Evolutionary conservation across 1,140 invertebrate species (phyloP).

Genomic region (Lamellibrachia luymesi): DNA sequence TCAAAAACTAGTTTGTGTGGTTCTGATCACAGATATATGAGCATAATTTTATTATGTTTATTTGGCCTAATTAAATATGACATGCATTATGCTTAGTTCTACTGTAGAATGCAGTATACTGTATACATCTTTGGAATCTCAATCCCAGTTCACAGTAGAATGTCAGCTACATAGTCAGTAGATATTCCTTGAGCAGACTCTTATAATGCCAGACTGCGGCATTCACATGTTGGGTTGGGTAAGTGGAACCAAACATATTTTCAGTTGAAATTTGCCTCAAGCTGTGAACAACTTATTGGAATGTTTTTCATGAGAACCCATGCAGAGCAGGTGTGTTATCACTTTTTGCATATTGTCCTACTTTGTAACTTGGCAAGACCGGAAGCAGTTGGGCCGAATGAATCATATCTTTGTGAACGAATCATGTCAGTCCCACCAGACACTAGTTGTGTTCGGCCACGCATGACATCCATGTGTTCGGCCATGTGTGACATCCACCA

Average conservation of each 20-base stretch:
- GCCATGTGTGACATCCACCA: too few species aligned
- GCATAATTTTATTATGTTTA: not conserved
- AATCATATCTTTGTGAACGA: not conserved
- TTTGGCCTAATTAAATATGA: not conserved
- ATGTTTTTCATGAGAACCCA: not conserved
- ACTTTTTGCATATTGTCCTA: not conserved
- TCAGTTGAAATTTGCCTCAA: not conserved
- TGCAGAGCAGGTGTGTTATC: not conserved
- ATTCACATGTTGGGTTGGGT: not conserved
- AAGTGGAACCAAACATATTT: not conserved
- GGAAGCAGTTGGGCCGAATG: not conserved
- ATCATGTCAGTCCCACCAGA: not conserved
- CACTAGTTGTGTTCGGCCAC: not conserved
- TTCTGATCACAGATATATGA: not conserved
- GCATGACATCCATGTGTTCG: not conserved
- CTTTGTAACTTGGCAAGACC: not conserved
- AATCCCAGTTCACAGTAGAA: not conserved
- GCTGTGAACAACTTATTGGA: not conserved
- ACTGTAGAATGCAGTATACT: not conserved
- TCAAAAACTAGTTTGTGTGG: too few species aligned
- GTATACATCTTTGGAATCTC: not conserved
- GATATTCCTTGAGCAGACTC: not conserved
- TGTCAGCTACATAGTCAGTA: not conserved
- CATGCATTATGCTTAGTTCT: not conserved
- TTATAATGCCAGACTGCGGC: not conserved